These are phyloP conservation scores for Neomonachus schauinslandi DNA, from an alignment of 2,113 vertebrate species.

Conservation along the genomic window DNA sequence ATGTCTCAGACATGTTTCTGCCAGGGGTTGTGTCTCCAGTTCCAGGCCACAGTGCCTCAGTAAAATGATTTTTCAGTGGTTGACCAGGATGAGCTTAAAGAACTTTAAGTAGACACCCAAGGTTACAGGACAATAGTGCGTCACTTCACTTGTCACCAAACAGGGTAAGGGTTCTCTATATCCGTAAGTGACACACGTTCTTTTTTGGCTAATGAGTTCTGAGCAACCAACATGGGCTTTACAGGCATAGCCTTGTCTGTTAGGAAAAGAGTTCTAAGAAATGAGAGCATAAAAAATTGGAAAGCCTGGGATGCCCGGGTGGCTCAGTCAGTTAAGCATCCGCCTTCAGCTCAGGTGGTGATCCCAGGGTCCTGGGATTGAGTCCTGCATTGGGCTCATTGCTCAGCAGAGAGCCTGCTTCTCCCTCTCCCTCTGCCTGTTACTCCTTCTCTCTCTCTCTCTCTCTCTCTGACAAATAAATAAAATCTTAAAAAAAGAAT, in stretches of 20 bases:
- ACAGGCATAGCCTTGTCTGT: not conserved
- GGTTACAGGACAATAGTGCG: not conserved
- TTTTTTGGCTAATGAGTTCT: constrained; percentile 13
- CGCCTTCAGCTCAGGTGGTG: no score
- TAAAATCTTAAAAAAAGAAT: not conserved
- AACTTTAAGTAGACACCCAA: not conserved
- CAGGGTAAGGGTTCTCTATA: not conserved
- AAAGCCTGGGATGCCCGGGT: not conserved
- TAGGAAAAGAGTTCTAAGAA: constrained; percentile 21
- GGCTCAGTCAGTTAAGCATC: no score
- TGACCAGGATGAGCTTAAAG: constrained; percentile 6
- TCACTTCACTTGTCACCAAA: not conserved
- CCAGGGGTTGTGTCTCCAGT: not conserved
- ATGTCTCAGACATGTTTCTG: constrained; percentile 50
- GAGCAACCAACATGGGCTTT: not conserved
- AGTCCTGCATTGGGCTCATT: no score
- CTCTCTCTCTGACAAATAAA: no score
- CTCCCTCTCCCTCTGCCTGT: no score
- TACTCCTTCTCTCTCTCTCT: no score
- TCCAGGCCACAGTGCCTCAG: not conserved
- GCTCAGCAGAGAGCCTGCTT: no score
- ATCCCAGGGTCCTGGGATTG: no score
- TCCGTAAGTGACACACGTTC: not conserved
- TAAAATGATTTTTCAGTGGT: not conserved
- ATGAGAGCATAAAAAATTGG: not conserved